Evolutionary conservation across 2,797 vertebrate genomes (phyloP).

Genomic region (Prunella strophiata): DNA sequence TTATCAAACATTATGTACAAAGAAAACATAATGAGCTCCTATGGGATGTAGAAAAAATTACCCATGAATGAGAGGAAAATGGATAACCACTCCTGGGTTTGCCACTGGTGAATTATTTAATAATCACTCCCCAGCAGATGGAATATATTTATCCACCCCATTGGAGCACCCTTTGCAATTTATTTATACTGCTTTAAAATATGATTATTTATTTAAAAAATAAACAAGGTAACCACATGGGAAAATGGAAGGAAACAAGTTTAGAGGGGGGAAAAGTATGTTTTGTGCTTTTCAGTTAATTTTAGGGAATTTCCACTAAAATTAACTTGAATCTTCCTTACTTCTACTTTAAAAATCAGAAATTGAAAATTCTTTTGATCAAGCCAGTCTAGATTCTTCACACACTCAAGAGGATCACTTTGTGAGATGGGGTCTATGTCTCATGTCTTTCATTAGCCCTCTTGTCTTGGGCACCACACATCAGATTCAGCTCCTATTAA

Average conservation of each 20-base stretch:
- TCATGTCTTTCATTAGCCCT: not conserved
- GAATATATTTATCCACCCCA: slow-evolving; percentile 57
- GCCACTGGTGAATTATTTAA: slow-evolving; percentile 70
- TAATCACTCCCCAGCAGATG: slow-evolving; percentile 63
- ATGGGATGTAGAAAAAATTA: slow-evolving; percentile 51
- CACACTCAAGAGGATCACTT: not conserved
- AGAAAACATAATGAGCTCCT: slow-evolving; percentile 61
- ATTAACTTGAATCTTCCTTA: not conserved
- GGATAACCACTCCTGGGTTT: slow-evolving; percentile 51
- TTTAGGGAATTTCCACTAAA: slow-evolving; percentile 28
- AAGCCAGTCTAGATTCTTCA: not conserved
- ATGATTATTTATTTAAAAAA: slow-evolving; percentile 69
- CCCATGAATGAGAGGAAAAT: slow-evolving; percentile 44
- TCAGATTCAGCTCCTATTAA: not conserved
- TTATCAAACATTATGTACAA: slow-evolving; percentile 54
- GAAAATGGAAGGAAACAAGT: slow-evolving; percentile 27
- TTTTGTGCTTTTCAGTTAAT: not conserved
- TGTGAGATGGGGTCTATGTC: not conserved
- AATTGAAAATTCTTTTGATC: not conserved
- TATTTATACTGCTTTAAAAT: slow-evolving; percentile 72
- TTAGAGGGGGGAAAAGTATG: not conserved
- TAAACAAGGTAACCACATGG: slow-evolving; percentile 47
- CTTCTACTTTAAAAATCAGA: not conserved
- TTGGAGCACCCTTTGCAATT: slow-evolving; percentile 53
- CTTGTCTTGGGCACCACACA: not conserved